Conservation (phyloP, 1,140 invertebrate genomes). For the Prorops nasuta region DNA sequence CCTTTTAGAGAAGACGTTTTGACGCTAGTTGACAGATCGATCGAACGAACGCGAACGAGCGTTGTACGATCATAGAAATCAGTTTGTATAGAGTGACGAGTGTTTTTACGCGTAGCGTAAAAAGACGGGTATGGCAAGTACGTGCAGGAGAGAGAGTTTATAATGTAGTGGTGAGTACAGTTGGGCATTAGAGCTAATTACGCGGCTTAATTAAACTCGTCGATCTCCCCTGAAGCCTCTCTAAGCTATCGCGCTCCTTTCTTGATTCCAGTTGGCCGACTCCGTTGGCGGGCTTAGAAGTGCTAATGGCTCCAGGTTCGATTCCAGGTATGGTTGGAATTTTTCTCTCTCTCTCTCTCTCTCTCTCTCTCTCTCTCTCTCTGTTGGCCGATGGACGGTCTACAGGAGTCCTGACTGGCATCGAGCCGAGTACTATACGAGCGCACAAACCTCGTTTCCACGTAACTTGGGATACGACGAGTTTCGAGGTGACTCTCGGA, state of each 20-base stretch:
- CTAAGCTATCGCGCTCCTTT: constrained; percentile 13
- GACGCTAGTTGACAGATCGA: too few relatives aligned
- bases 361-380: not conserved
- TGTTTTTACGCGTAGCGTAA: not conserved
- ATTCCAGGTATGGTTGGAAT: constrained; percentile 34
- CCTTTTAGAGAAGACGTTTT: too few relatives aligned
- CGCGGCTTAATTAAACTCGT: constrained; percentile 46
- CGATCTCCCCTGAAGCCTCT: constrained; percentile 1
- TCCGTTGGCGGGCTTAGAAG: constrained; percentile 25
- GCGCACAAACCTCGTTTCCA: not conserved
- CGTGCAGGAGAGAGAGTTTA: not conserved
- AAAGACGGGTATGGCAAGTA: too few relatives aligned
- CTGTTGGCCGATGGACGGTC: not conserved
- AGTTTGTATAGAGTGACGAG: too few relatives aligned
- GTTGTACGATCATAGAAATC: too few relatives aligned
- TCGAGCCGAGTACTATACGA: not conserved
- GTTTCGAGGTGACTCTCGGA: not conserved
- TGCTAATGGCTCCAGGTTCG: constrained; percentile 32
- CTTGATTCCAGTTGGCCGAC: constrained; percentile 18
- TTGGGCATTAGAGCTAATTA: constrained; percentile 44
- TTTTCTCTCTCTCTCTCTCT: constrained; percentile 18
- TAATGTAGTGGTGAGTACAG: constrained; percentile 17
- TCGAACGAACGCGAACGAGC: too few relatives aligned
- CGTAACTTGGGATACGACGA: not conserved
- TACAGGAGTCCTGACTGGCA: constrained; percentile 18